These are phyloP conservation scores for Nasua narica DNA, from an alignment of 2,797 vertebrate genomes.

Conservation along the genomic window DNA sequence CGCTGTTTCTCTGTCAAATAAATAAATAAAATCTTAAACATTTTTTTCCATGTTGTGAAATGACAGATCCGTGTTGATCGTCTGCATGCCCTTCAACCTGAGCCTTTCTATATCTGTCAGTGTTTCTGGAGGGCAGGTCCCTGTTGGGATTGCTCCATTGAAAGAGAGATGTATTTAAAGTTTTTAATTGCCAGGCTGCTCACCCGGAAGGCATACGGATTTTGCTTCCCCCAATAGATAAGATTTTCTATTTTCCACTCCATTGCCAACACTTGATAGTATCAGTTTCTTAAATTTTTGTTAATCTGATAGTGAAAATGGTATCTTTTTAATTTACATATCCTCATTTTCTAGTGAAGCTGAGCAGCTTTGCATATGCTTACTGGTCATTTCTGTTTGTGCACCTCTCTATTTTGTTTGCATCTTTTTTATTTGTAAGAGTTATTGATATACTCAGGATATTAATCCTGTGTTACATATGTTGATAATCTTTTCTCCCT, in stretches of 20 bases:
- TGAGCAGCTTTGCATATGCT: not conserved
- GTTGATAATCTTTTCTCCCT: not conserved
- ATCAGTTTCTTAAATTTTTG: not conserved
- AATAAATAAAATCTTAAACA: too few relatives aligned
- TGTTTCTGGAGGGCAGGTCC: not conserved
- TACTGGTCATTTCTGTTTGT: not conserved
- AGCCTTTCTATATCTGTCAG: not conserved
- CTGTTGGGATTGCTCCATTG: not conserved
- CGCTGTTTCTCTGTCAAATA: too few relatives aligned
- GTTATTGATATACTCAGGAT: not conserved
- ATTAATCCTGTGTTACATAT: not conserved
- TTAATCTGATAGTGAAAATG: not conserved
- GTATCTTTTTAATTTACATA: not conserved
- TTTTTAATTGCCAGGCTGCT: not conserved
- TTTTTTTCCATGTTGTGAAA: not conserved
- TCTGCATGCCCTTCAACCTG: fast-evolving
- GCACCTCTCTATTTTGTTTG: not conserved
- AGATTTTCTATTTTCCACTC: not conserved
- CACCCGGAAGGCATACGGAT: not conserved
- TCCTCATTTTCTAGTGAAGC: not conserved
- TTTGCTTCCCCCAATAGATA: not conserved
- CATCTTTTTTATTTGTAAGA: not conserved
- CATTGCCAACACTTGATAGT: not conserved
- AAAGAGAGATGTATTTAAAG: not conserved
- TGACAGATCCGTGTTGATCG: not conserved